phyloP scores from a whole-genome alignment of 2,888 invertebrate genomes.

The Eutolmus rufibarbis region DNA sequence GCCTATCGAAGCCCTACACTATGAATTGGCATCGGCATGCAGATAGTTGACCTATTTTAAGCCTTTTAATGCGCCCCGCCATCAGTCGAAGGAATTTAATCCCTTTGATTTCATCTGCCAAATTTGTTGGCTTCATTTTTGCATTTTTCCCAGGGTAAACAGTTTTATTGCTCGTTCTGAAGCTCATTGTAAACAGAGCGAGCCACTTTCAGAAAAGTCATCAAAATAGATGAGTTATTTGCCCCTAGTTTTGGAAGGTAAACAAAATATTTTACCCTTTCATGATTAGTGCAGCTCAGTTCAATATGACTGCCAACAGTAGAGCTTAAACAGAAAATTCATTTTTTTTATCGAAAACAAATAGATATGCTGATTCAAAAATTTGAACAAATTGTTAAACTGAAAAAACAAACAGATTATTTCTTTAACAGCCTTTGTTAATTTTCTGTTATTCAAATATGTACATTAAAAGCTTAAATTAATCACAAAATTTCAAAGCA shows the following conservation, averaged over 20 bases:
- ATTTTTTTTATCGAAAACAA: not conserved
- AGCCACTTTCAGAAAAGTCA: not conserved
- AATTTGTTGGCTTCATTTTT: not conserved
- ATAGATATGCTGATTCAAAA: not conserved
- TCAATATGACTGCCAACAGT: not conserved
- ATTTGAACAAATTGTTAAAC: not conserved
- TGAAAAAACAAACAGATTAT: too few species aligned
- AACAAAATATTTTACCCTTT: not conserved
- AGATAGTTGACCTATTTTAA: slow-evolving; percentile 2
- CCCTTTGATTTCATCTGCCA: not conserved
- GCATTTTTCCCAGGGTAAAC: not conserved
- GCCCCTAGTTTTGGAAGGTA: not conserved
- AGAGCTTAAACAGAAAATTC: not conserved
- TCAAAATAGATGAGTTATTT: not conserved
- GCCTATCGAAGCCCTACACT: not conserved
- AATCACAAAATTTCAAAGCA: too few species aligned
- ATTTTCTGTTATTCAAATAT: too few species aligned
- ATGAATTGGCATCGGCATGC: not conserved
- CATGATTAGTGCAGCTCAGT: not conserved
- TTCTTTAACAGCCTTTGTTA: too few species aligned
- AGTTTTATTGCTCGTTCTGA: not conserved
- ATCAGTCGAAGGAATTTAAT: not conserved
- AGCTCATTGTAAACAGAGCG: not conserved
- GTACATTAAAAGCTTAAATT: too few species aligned
- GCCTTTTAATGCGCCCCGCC: not conserved